Evolutionary conservation across 2,888 invertebrate genomes (phyloP).

Genomic region (Gortyna flavago): DNA sequence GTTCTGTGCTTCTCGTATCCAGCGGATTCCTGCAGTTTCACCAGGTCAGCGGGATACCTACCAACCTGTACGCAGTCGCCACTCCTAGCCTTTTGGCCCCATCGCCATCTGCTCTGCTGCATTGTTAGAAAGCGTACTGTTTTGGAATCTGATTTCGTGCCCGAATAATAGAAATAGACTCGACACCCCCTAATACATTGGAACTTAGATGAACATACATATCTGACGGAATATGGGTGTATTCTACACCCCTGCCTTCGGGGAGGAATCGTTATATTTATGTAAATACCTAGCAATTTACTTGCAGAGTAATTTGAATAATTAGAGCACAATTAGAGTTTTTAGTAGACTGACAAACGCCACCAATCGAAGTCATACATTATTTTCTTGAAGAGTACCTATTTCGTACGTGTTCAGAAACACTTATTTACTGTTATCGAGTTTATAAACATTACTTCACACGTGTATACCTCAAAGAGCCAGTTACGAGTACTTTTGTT

Average conservation of each 20-base stretch:
- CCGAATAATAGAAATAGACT: background rate
- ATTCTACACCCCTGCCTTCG: background rate
- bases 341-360: background rate
- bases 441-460: background rate
- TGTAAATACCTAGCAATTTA: background rate
- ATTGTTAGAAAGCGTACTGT: background rate
- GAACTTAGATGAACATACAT: background rate
- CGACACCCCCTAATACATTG: too few species aligned
- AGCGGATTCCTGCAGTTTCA: too few species aligned
- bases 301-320: background rate
- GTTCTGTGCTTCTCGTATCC: too few species aligned
- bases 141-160: background rate
- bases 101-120: too few species aligned
- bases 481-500: background rate
- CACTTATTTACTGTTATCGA: background rate
- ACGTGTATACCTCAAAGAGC: background rate
- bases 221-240: too few species aligned
- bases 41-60: too few species aligned
- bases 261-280: background rate
- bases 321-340: background rate
- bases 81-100: too few species aligned
- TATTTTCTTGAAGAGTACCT: background rate
- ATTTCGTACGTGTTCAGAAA: constrained; percentile 6
- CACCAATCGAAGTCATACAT: background rate
- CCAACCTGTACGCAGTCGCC: too few species aligned